Evolutionary conservation across 2,888 invertebrate species (phyloP), one percentile per base, ranked within the genome.

Genomic region (Patella depressa): DNA sequence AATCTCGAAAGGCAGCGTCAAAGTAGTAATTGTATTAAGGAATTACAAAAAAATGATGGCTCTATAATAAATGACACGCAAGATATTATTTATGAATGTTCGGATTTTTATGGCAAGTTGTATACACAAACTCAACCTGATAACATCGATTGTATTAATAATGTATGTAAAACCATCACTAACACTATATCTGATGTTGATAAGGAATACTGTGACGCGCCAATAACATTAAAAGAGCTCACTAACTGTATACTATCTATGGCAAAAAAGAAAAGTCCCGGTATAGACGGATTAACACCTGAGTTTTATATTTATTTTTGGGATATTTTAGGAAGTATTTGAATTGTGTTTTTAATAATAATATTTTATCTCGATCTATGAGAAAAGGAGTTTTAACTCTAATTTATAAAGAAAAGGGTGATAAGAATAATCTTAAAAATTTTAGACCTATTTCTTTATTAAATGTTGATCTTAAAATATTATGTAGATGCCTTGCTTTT

Each of bases 361-460:
- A 75, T 53, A 45, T 55, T 54, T 75, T 83, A 12, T 77, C 80
- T 17, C 59, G 72, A 15, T 57, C 75, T 11, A 76, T 76, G 55
- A 78, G 78, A 70, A 29, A 12, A 2, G 29, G 29, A 17, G 76
- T 79, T 34, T 74, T n/a, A n/a, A n/a, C n/a, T n/a, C n/a, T 81
- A 53, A 71, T 85, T 65, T 82, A 81, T 76, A 83, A 84, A 82
- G 83, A 84, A 71, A 53, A 53, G 34, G 45, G 59, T 55, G 75
- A 82, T 54, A 55, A 75, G 12, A 45, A 73, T 12, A 15, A 78
- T 74, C 72, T 85, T 69, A 82, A 83, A 78, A 79, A 79, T 71
- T 84, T 81, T 71, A 72, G 83, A 24, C 86, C 84, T 14, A 85
- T 85, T 53, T 83, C 83, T 4, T 59, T 84, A 5, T 72, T 85